Base-by-base conservation (phyloP, 2,113 vertebrate species). In the Ammodramus savannarum region DNA sequence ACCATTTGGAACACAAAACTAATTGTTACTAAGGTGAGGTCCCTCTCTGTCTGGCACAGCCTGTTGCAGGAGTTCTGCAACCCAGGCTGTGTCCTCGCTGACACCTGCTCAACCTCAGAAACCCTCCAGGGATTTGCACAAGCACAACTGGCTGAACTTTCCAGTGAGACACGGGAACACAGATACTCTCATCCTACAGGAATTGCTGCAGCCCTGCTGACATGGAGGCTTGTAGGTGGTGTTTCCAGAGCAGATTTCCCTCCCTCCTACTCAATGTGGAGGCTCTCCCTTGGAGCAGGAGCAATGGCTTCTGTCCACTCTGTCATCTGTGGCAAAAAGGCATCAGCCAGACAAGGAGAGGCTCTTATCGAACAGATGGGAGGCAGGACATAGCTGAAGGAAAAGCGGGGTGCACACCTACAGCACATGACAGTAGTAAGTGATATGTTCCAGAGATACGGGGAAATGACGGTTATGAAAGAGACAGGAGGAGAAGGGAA, bases 21-120 rank as follows among this genome's bases (percentile, higher is more conserved):
- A 87, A 20, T 15, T 90, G 48, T 68, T 83, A 36, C 20, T 27
- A 66, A 38, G 46, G 58, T 1, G 15, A 72, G 29, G 22, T 84
- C 66, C 75, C 68, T 90, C 66, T 79, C 67, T 62, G 65, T 52
- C 59, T 5, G 0, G 79, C 55, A 84, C 27, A 84, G 72, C 48
- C 68, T 93, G 72, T 57, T 1, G 0, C 34, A 90, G 87, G 68
- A 83, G 68, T 83, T 92, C 95, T 77, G 79, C 90, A 85, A 87
- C 39, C 48, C 48, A 10, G 41, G 44, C 51, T 55, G 31, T 34
- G 85, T 76, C 93, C 93, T 96, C 3, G 0, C 54, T 90, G 92
- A 93, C 94, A 97, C 90, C 95, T 94, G 57, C 79, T 71, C 87
- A 96, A 44, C 76, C 87, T 78, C 93, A 83, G 68, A 79, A 55